A percentile compares a stretch with the other conserved stretches of the same genome.
These are phyloP conservation scores for Nasonia vitripennis DNA, from an alignment of 1,140 invertebrate species.

Conservation along the genomic window DNA sequence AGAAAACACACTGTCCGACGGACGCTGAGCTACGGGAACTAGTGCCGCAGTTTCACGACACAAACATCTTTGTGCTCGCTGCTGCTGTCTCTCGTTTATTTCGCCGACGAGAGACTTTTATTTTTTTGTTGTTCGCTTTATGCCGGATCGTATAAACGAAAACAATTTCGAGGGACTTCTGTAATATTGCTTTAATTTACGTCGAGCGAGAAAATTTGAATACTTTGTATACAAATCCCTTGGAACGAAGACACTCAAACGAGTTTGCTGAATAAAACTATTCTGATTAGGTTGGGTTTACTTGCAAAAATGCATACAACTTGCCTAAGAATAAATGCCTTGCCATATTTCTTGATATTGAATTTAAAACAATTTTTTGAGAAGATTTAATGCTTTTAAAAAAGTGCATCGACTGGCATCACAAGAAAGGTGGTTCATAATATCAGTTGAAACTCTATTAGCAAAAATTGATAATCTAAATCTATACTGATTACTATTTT, in stretches of 20 bases:
- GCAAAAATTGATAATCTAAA: too few relatives aligned
- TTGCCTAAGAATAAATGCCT: too few relatives aligned
- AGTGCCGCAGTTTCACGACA: constrained; percentile 45
- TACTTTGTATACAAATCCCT: constrained; percentile 1
- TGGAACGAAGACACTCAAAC: neutral
- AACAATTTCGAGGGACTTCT: constrained; percentile 38
- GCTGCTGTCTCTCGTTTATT: constrained; percentile 35
- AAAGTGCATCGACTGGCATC: too few relatives aligned
- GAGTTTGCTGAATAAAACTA: neutral
- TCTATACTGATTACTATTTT: neutral
- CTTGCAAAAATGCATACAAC: too few relatives aligned
- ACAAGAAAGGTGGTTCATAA: too few relatives aligned
- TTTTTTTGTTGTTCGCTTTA: constrained; percentile 46
- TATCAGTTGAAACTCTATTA: too few relatives aligned
- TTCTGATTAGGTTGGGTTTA: neutral
- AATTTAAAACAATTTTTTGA: too few relatives aligned
- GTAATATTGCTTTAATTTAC: constrained; percentile 39
- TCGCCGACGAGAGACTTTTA: constrained; percentile 30
- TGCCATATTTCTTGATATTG: too few relatives aligned
- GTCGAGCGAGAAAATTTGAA: constrained; percentile 23
- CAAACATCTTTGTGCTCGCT: constrained; percentile 35
- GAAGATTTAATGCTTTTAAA: too few relatives aligned
- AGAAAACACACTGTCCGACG: constrained; percentile 39
- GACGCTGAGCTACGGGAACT: constrained; percentile 23
- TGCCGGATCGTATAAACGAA: constrained; percentile 45